Evolutionary conservation across 1,140 invertebrate species (phyloP).

Genomic region (Ridgeia piscesae): DNA sequence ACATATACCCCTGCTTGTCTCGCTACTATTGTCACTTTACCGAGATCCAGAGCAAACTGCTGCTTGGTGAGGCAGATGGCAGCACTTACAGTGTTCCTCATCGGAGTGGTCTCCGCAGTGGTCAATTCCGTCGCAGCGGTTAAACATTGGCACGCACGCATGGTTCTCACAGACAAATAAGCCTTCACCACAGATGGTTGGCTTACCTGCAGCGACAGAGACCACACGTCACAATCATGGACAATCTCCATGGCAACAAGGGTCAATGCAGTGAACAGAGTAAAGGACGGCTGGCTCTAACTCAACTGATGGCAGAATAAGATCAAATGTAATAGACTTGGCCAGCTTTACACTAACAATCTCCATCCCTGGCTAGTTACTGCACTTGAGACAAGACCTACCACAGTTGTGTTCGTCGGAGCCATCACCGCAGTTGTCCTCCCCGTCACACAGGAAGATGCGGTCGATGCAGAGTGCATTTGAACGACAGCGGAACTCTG

Average conservation of each 20-base stretch:
- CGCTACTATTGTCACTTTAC: not conserved
- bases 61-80: not conserved
- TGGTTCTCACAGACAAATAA: not conserved
- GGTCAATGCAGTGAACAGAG: not conserved
- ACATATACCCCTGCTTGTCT: not conserved
- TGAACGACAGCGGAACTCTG: constrained; percentile 31
- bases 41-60: not conserved
- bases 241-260: not conserved
- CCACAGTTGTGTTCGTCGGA: constrained; percentile 49
- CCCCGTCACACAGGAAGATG: constrained; percentile 73
- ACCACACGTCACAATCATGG: not conserved
- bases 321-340: too few relatives aligned
- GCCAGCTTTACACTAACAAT: too few relatives aligned
- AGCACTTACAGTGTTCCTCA: constrained; percentile 67
- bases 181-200: not conserved
- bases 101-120: constrained; percentile 77
- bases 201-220: not conserved
- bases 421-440: constrained; percentile 61
- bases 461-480: constrained; percentile 41
- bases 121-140: constrained; percentile 59
- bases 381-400: constrained; percentile 27
- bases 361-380: too few relatives aligned
- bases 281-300: too few relatives aligned
- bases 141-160: constrained; percentile 46
- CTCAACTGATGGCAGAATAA: too few relatives aligned